These are phyloP conservation scores for Ptilorrhoa leucosticta DNA, from an alignment of 2,113 vertebrate species.

Conservation along the genomic window DNA sequence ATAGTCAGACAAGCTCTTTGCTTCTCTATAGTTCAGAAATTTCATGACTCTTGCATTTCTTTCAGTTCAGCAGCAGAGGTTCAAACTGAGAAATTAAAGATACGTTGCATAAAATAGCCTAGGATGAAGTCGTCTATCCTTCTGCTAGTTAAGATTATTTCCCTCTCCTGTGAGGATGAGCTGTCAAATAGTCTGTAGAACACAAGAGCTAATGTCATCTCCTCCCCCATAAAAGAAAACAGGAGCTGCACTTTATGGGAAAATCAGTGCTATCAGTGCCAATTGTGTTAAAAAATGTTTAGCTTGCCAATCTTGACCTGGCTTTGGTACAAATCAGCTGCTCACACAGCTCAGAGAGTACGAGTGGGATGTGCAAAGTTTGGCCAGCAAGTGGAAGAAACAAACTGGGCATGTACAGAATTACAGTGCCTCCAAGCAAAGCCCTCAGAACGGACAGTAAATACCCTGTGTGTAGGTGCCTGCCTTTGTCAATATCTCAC, in stretches of 20 bases:
- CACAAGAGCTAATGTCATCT: background rate
- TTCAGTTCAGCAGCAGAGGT: background rate
- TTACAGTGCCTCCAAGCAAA: background rate
- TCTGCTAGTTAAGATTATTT: background rate
- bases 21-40: background rate
- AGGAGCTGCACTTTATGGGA: background rate
- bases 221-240: background rate
- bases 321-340: background rate
- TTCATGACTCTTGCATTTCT: background rate
- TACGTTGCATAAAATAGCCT: background rate
- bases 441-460: background rate
- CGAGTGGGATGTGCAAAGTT: background rate
- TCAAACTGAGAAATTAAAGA: background rate
- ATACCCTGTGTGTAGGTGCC: background rate
- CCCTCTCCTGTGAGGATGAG: background rate
- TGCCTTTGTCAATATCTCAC: background rate
- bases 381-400: background rate
- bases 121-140: background rate
- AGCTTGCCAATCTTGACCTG: background rate
- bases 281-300: background rate
- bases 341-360: background rate
- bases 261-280: background rate
- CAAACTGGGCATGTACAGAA: fast-evolving
- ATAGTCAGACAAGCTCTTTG: background rate
- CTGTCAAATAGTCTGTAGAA: background rate